Conservation (phyloP, 2,888 invertebrate genomes). For the Colostygia pectinataria region DNA sequence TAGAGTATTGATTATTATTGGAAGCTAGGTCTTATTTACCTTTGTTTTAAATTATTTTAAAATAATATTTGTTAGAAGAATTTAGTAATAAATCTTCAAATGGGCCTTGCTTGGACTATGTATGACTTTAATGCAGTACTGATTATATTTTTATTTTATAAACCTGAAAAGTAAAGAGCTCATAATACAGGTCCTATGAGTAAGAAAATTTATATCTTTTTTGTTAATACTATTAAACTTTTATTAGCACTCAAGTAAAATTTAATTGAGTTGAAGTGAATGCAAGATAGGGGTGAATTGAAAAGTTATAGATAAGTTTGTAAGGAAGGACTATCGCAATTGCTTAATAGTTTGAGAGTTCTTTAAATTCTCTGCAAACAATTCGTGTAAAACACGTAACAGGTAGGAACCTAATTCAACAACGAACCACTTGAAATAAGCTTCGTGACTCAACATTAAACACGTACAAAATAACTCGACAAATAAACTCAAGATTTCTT, state of each 20-base stretch:
- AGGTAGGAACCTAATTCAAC: constrained; percentile 12
- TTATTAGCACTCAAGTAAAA: too few relatives aligned
- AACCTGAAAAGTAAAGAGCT: too few relatives aligned
- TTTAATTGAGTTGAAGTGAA: too few relatives aligned
- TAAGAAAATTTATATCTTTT: too few relatives aligned
- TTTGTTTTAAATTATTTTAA: neutral
- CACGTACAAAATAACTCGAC: constrained; percentile 17
- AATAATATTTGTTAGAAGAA: too few relatives aligned
- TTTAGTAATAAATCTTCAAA: too few relatives aligned
- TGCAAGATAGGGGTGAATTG: too few relatives aligned
- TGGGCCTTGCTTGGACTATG: neutral
- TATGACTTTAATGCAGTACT: too few relatives aligned
- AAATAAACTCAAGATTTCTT: constrained; percentile 10
- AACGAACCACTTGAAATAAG: constrained; percentile 18
- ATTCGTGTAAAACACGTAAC: constrained; percentile 14
- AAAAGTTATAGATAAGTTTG: too few relatives aligned
- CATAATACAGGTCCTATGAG: too few relatives aligned
- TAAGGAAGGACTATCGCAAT: neutral
- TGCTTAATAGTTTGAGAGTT: neutral
- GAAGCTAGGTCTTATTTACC: neutral
- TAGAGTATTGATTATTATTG: constrained; percentile 15
- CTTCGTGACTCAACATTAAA: constrained; percentile 25
- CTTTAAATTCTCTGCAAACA: neutral
- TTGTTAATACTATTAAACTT: too few relatives aligned
- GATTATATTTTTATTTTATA: too few relatives aligned